These are phyloP conservation scores for Crotalus horridus DNA, from an alignment of 2,113 vertebrate species.

Conservation along the genomic window DNA sequence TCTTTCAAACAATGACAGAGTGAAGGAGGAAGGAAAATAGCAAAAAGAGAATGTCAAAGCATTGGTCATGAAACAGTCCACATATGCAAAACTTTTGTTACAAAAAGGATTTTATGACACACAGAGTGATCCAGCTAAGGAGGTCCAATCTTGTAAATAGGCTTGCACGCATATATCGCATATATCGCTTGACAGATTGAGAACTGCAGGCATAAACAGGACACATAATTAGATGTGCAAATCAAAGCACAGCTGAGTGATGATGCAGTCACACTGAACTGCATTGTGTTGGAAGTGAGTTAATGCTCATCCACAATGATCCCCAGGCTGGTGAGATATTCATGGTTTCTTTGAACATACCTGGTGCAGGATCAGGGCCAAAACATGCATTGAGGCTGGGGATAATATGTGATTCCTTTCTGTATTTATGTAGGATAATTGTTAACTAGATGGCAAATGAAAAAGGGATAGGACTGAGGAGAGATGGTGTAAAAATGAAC, in stretches of 20 bases:
- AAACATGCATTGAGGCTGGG: neutral
- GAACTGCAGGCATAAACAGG: conserved; percentile 10
- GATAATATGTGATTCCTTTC: neutral
- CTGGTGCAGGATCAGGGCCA: conserved; percentile 2
- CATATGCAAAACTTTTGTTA: conserved; percentile 26
- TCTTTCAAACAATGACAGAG: conserved; percentile 10
- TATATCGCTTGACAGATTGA: neutral
- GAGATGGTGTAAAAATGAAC: neutral
- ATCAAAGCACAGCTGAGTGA: neutral
- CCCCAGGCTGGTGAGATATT: neutral
- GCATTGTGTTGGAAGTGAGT: neutral
- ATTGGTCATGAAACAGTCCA: conserved; percentile 40
- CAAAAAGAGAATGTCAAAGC: conserved; percentile 9
- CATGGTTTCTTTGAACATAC: neutral
- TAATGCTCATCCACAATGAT: neutral
- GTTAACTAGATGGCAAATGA: neutral
- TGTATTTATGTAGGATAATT: neutral
- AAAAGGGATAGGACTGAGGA: neutral
- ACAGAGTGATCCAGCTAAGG: neutral
- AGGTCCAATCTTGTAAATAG: neutral
- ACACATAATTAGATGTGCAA: neutral
- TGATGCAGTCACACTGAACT: neutral
- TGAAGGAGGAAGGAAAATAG: neutral
- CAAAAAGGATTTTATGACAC: conserved; percentile 25
- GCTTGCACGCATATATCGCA: neutral